phyloP scores from a whole-genome alignment of 2,113 vertebrate genomes.

The Plotosus lineatus region DNA sequence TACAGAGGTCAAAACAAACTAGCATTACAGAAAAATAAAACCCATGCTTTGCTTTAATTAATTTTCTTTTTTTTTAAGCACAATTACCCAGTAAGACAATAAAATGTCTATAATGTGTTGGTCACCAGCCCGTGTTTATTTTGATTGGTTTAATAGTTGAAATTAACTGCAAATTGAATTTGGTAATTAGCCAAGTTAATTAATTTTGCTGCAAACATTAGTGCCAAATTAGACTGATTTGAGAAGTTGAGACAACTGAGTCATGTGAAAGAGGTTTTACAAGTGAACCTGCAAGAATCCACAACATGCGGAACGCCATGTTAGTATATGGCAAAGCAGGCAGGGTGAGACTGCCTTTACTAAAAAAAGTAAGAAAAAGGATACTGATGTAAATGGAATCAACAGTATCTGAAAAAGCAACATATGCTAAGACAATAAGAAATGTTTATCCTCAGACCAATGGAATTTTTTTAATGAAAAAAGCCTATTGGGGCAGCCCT shows the following conservation, averaged over 20 bases:
- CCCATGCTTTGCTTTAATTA: not conserved
- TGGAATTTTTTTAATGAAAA: conserved; percentile 8
- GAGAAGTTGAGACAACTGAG: not conserved
- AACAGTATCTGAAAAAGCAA: not conserved
- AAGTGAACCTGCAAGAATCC: not conserved
- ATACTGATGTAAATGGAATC: not conserved
- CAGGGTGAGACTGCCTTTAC: not conserved
- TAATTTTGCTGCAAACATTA: not conserved
- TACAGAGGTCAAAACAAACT: not conserved
- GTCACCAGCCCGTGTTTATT: no score
- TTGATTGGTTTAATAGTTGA: not conserved
- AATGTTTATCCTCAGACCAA: not conserved
- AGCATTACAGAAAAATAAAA: not conserved
- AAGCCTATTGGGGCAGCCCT: not conserved
- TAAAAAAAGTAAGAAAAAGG: not conserved
- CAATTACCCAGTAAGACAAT: not conserved
- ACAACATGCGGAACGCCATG: not conserved
- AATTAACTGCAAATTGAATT: not conserved
- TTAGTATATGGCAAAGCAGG: not conserved
- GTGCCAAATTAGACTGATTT: not conserved
- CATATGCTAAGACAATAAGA: not conserved
- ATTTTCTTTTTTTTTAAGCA: not conserved
- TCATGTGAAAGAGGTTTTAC: not conserved
- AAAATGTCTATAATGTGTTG: no score
- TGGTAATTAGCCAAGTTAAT: not conserved